Percentiles rank a stretch among this genome's conserved stretches.
Evolutionary conservation across 2,888 invertebrate genomes (phyloP).

Genomic region (Gandaritis pyraliata): DNA sequence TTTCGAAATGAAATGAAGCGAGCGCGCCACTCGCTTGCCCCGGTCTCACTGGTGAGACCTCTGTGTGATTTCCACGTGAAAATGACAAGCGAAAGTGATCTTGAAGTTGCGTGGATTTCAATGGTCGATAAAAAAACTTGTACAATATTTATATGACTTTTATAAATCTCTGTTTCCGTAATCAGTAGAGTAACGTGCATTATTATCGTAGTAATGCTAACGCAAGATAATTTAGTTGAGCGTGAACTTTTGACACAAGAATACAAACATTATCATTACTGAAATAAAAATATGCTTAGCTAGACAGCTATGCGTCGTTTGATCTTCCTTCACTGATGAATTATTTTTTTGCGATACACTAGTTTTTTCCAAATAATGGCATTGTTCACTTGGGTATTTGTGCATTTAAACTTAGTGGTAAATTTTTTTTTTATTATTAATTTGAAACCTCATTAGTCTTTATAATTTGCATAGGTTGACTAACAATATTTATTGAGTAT

Average conservation of each 20-base stretch:
- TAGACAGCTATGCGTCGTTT: slow-evolving; percentile 1
- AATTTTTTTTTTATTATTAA: not conserved
- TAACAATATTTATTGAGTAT: too few relatives aligned
- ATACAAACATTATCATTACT: slow-evolving; percentile 6
- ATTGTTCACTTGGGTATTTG: too few relatives aligned
- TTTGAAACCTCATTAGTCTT: too few relatives aligned
- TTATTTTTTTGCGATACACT: too few relatives aligned
- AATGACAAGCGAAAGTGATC: slow-evolving; percentile 70
- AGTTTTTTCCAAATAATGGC: too few relatives aligned
- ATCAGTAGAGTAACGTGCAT: slow-evolving; percentile 16
- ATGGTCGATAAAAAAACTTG: slow-evolving; percentile 18
- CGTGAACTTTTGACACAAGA: slow-evolving; percentile 12
- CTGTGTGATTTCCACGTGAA: slow-evolving; percentile 63
- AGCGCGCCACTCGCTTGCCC: slow-evolving; percentile 54
- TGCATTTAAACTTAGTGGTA: not conserved
- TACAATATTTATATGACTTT: slow-evolving; percentile 17
- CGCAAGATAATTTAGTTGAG: slow-evolving; percentile 6
- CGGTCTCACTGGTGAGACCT: slow-evolving; percentile 66
- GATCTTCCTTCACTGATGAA: not conserved
- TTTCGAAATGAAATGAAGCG: slow-evolving; percentile 54
- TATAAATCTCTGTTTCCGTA: slow-evolving; percentile 12
- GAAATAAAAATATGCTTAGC: not conserved
- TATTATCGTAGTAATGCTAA: slow-evolving; percentile 2
- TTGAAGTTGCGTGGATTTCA: slow-evolving; percentile 31
- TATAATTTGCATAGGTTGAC: too few relatives aligned